Evolutionary conservation across 2,797 vertebrate species (phyloP), one percentile per base, ranked within the genome.

Genomic region (Cirrhinus molitorella): DNA sequence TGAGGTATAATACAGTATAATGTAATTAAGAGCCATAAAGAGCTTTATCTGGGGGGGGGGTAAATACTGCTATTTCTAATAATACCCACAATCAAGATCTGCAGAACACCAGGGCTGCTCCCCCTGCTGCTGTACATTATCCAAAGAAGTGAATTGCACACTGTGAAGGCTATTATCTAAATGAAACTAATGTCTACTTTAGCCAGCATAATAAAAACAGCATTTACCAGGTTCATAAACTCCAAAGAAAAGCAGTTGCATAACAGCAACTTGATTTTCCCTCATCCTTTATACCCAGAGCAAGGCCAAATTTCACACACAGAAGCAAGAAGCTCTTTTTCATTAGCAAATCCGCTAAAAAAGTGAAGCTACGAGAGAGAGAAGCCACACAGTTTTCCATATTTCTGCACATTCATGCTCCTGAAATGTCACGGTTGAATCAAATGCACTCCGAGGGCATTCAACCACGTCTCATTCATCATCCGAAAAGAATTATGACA

Each of bases 241-340:
- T 73, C 59, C 23, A 28, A 67, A 68, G 70, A 75, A 74, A 66
- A 80, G 25, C 40, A 4, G 47, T 74, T 80, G 68, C 63, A 80
- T 75, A 80, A 83, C 49, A 63, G 45, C 45, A 37, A 81, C 79
- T 45, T 67, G 63, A 57, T 80, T n/a, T 53, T 57, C 72, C 67
- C 31, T 75, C 55, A 47, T 40, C 45, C 57, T 72, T 43, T 76
- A 14, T 59, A 66, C 25, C 31, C 73, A 59, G 13, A 79, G 87
- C 87, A 83, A 86, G 90, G 91, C 87, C 91, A 89, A 86, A 94
- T 94, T 92, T 94, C 90, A 93, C 87, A 87, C 87, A 90, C 91
- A 92, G 90, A 93, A 91, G 45, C 40, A 21, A 90, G 89, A 90
- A 89, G 87, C 87, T 89, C 90, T 92, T 83, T 90, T 89, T 87